Base-by-base conservation (phyloP, 2,113 vertebrate species). In the Rostratula benghalensis region DNA sequence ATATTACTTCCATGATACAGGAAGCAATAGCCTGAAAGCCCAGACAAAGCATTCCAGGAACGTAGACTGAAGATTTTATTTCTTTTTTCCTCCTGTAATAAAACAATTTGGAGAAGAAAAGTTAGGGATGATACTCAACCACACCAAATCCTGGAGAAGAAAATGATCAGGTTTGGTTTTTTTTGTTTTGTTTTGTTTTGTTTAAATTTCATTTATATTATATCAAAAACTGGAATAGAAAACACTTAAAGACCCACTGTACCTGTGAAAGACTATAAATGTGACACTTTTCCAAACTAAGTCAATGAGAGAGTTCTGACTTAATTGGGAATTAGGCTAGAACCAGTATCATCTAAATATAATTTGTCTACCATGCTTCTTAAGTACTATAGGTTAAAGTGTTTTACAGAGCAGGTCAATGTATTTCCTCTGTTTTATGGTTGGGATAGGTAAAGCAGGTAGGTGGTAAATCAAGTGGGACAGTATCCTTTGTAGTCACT, bases 21-120 rank as follows among this genome's bases (percentile, higher is more conserved):
- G 73, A 90, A 95, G 77, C 90, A 97, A 95, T 76, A 94, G 73
- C 46, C 86, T 83, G 76, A 93, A 97, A 97, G 93, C 31, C 59
- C 75, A 96, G 54, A 65, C 33, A 75, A 87, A 89, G 83, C 64
- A 65, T 60, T 91, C 28, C 57, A 4, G 13, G 91, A 87, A 87
- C 48, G 83, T 27, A 74, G 90, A 81, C 75, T 95, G 87, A 96
- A 95, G 46, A 84, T 94, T n/a, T 92, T 21, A 85, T 96, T 93
- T 96, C 18, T 18, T 39, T 50, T 78, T 48, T 16, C 5, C 2
- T 78, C 35, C 21, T 84, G 80, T 87, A 83, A 88, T 91, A 87
- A 79, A 86, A 76, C 22, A 90, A 8, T 65, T n/a, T 89, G 30
- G 69, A 86, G 90, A 94, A 96, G 94, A 69, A 87, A 27, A 79